Conservation (phyloP, 1,140 invertebrate genomes). For the Bombus cullumanus region DNA sequence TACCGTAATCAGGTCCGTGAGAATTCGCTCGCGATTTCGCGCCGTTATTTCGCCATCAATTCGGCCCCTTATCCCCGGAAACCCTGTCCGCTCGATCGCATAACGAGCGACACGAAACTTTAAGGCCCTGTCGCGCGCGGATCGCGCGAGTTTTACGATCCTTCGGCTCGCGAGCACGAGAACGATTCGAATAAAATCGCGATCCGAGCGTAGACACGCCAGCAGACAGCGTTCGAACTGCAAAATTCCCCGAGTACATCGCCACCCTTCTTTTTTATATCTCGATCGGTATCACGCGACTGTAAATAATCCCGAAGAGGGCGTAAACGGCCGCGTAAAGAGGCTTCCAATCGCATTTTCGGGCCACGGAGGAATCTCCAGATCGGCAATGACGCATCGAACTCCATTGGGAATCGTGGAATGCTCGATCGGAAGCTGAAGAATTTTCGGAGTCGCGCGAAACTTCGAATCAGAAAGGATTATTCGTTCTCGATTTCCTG, state of each 20-base stretch:
- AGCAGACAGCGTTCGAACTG: neutral
- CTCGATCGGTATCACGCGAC: conserved; percentile 62
- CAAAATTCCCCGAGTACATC: conserved; percentile 21
- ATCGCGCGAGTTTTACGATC: conserved; percentile 53
- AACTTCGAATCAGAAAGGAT: neutral
- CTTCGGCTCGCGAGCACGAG: neutral
- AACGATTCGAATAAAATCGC: conserved; percentile 37
- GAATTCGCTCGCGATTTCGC: conserved; percentile 51
- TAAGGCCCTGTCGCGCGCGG: conserved; percentile 21
- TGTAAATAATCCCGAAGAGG: conserved; percentile 60
- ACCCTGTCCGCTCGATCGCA: neutral
- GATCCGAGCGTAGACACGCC: neutral
- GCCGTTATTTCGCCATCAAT: conserved; percentile 56
- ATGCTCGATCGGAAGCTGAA: conserved; percentile 13
- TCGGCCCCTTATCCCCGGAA: conserved; percentile 29
- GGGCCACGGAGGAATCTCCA: neutral
- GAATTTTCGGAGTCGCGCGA: conserved; percentile 17
- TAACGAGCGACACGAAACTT: conserved; percentile 31
- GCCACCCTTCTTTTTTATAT: conserved; percentile 55
- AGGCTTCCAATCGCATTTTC: neutral
- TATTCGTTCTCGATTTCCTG: conserved; percentile 11
- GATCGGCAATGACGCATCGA: conserved; percentile 9
- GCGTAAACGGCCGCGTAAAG: conserved; percentile 38
- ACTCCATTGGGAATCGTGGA: neutral
- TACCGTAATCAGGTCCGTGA: conserved; percentile 31